phyloP scores from a whole-genome alignment of 1,140 invertebrate species.

The Papilio dardanus region DNA sequence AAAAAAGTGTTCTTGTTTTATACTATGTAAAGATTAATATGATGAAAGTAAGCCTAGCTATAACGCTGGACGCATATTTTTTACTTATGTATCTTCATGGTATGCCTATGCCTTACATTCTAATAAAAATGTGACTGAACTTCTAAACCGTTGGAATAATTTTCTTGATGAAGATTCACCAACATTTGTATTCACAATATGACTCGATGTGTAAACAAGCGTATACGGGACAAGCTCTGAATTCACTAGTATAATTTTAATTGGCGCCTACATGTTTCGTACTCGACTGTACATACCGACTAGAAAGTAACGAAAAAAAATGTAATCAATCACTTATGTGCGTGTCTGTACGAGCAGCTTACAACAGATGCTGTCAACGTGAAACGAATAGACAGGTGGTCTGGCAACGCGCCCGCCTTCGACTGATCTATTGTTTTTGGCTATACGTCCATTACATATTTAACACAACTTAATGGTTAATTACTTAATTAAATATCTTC shows the following conservation, averaged over 20 bases:
- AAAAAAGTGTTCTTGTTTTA: too few relatives aligned
- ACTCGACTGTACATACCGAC: background rate
- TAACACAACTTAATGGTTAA: slow-evolving; percentile 7
- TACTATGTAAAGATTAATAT: too few relatives aligned
- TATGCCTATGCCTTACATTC: too few relatives aligned
- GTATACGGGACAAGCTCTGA: too few relatives aligned
- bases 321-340: slow-evolving; percentile 14
- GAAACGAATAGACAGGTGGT: slow-evolving; percentile 1
- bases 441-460: background rate
- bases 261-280: background rate
- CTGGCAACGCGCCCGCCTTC: background rate
- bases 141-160: too few relatives aligned
- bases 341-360: background rate
- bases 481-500: slow-evolving; percentile 8
- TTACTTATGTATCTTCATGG: too few relatives aligned
- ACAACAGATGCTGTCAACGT: slow-evolving; percentile 12
- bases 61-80: too few relatives aligned
- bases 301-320: background rate
- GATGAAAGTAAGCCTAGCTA: too few relatives aligned
- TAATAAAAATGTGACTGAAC: too few relatives aligned
- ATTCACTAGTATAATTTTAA: background rate
- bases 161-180: too few relatives aligned
- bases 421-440: slow-evolving; percentile 23
- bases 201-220: too few relatives aligned
- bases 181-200: too few relatives aligned